These are phyloP conservation scores for Heliothis peltigera DNA, from an alignment of 2,888 invertebrate species.

Conservation along the genomic window DNA sequence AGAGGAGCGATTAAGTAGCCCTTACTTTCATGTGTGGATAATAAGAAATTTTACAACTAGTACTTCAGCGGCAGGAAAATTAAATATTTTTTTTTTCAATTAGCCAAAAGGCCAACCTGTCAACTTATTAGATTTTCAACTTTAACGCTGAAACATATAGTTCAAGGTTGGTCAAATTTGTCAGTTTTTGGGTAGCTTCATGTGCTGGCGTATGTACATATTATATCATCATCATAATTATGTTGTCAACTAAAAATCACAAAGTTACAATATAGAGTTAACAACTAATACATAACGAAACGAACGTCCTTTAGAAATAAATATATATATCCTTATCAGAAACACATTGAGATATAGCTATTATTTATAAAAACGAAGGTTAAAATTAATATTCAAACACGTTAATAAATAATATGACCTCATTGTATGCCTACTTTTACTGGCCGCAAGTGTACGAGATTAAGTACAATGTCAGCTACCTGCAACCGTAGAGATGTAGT, in stretches of 20 bases:
- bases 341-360: slow-evolving; percentile 11
- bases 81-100: no score
- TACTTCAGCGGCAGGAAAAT: no score
- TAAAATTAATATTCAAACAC: slow-evolving; percentile 44
- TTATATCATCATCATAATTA: no score
- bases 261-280: slow-evolving; percentile 23
- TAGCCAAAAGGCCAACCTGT: no score
- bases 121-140: no score
- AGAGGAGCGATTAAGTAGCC: slow-evolving; percentile 23
- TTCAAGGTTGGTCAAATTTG: no score
- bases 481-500: slow-evolving; percentile 51
- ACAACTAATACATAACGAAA: slow-evolving; percentile 35
- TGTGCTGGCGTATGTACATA: no score
- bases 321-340: slow-evolving; percentile 20
- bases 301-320: slow-evolving; percentile 5
- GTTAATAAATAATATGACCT: slow-evolving; percentile 43
- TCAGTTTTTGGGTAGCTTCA: no score
- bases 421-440: slow-evolving; percentile 54
- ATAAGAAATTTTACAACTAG: not conserved
- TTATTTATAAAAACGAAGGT: slow-evolving; percentile 23
- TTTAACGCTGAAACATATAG: no score
- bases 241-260: no score
- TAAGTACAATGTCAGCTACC: slow-evolving; percentile 72
- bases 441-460: slow-evolving; percentile 63
- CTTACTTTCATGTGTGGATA: not conserved